Percentiles rank a stretch among this genome's conserved stretches.
phyloP scores from a whole-genome alignment of 2,888 invertebrate genomes.

The Apodemia hepburni region DNA sequence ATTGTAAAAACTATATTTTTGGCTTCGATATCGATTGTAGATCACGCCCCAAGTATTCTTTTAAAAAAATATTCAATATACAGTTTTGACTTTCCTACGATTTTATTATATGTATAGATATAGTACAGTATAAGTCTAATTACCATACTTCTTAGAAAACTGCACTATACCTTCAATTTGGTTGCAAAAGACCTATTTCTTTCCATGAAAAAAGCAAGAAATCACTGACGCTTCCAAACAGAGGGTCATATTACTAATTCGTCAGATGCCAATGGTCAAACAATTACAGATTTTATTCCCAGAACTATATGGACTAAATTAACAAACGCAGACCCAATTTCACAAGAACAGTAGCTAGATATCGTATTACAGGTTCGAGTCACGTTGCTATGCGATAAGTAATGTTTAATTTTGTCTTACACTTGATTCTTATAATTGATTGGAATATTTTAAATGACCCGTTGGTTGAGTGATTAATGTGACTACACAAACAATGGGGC shows the following conservation, averaged over 20 bases:
- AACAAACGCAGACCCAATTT: constrained; percentile 41
- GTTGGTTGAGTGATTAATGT: too few relatives aligned
- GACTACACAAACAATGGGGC: too few relatives aligned
- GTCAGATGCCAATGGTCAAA: constrained; percentile 45
- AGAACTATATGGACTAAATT: constrained; percentile 31
- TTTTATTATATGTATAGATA: too few relatives aligned
- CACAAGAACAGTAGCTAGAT: constrained; percentile 51
- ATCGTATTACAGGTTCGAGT: constrained; percentile 53
- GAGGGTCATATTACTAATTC: constrained; percentile 59
- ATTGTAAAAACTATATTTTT: too few relatives aligned
- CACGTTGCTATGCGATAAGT: constrained; percentile 35
- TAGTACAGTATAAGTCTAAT: too few relatives aligned
- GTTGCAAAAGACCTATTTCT: constrained; percentile 20
- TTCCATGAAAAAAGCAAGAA: constrained; percentile 39
- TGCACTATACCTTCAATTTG: constrained; percentile 5
- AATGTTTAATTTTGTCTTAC: constrained; percentile 35
- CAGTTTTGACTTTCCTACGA: too few relatives aligned
- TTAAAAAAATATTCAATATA: too few relatives aligned
- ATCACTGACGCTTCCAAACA: constrained; percentile 50
- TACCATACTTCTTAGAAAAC: constrained; percentile 7
- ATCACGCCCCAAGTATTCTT: too few relatives aligned
- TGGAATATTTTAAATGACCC: too few relatives aligned
- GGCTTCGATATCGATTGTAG: too few relatives aligned
- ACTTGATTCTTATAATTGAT: not conserved
- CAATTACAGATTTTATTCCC: constrained; percentile 35